Evolutionary conservation across 2,797 vertebrate species (phyloP).

Genomic region (Remorina albescens): DNA sequence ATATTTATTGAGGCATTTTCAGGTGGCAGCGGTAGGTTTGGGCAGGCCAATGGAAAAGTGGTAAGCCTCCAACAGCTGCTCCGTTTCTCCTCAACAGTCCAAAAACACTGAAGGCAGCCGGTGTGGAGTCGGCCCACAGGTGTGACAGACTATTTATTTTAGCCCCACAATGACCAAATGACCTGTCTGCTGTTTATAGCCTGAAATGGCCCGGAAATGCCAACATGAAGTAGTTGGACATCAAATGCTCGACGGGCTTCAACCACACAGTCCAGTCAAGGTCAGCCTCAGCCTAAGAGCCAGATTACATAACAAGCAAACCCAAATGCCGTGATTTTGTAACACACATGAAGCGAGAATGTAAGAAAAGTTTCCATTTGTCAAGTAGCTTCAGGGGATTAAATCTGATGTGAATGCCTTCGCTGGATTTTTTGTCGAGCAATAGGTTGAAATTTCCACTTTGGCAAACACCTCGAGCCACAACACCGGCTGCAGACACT

Average conservation of each 20-base stretch:
- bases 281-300: constrained; percentile 5
- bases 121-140: not conserved
- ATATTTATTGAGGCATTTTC: constrained; percentile 14
- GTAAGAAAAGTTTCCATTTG: not conserved
- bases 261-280: constrained; percentile 6
- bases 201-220: not conserved
- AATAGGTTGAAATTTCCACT: not conserved
- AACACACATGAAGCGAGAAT: constrained; percentile 10
- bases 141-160: not conserved
- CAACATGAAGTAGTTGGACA: not conserved
- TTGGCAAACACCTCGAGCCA: not conserved
- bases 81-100: not conserved
- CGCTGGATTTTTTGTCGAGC: not conserved
- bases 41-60: not conserved
- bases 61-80: constrained; percentile 1
- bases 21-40: not conserved
- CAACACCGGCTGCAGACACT: not conserved
- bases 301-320: constrained; percentile 11
- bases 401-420: no score
- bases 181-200: not conserved
- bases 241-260: not conserved
- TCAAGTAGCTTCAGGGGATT: not conserved
- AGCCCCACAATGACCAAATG: not conserved
- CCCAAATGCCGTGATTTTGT: not conserved
- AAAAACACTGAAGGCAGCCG: constrained; percentile 3